Evolutionary conservation across 2,888 invertebrate genomes (phyloP), one percentile per base, ranked within the genome.

Genomic region (Drosophila emarginata): DNA sequence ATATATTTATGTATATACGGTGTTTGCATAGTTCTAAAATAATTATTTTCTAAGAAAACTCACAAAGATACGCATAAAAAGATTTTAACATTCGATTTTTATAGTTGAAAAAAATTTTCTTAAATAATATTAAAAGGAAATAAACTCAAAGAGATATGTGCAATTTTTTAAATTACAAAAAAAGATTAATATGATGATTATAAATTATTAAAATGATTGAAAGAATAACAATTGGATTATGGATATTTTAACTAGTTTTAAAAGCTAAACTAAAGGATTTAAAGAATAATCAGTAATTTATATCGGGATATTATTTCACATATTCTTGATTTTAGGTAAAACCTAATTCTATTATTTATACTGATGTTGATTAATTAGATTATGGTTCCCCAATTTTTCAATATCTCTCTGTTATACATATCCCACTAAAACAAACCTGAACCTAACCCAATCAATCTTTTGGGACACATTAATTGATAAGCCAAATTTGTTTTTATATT

Each of bases 381-480:
- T 26, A 39, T 51, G 21, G 26, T 12, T 54, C 0, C n/a, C n/a
- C 37, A 37, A 37, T 60, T 23, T 7, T 32, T 36, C 15, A 14
- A 18, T 5, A 18, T 45, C 62, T 9, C 62, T 9, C 32, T 9
- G 9, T 32, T 9, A 32, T 32, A 32, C 11, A 32, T 32, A 32
- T 32, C 9, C 9, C 26, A 5, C 26, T 5, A 5, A 32, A 9
- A 9, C 26, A 5, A 63, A 65, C 68, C 77, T 67, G 70, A 79
- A 84, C 72, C 81, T 79, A 71, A 69, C 65, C 68, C 77, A 80
- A 84, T 64, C 4, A 12, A 58, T 9, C 36, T 54, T 32, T 45
- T 64, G 64, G 54, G 9, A 50, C 45, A 52, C 2, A 39, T 51
- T 64, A 23, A 23, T 9, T 23, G 14, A 26, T 12, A 36, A 21